These are phyloP conservation scores for Tapirus indicus DNA, from an alignment of 2,797 vertebrate genomes.

Conservation along the genomic window DNA sequence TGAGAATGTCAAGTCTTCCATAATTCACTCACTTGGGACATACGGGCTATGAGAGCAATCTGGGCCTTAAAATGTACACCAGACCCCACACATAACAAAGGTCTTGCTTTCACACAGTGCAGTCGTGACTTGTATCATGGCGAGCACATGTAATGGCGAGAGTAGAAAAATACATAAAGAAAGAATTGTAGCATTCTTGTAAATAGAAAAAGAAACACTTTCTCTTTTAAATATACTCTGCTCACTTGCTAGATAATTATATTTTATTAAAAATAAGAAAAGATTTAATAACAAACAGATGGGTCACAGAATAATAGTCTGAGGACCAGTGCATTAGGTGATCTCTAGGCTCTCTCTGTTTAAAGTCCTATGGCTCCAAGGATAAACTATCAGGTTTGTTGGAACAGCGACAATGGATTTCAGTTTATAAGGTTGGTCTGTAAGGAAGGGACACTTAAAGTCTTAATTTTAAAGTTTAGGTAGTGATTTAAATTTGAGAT, in stretches of 20 bases:
- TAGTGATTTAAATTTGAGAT: background rate
- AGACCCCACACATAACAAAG: background rate
- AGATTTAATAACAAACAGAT: background rate
- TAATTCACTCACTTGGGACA: constrained; percentile 2
- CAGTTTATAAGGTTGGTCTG: background rate
- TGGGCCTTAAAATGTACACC: background rate
- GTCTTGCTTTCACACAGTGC: background rate
- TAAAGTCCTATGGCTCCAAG: background rate
- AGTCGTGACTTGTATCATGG: background rate
- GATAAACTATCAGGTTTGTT: background rate
- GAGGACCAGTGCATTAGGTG: background rate
- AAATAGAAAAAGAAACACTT: background rate
- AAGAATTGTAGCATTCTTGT: background rate
- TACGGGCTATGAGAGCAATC: background rate
- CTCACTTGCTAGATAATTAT: background rate
- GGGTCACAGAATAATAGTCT: background rate
- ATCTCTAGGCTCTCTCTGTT: background rate
- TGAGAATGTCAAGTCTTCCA: background rate
- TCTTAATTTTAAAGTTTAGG: constrained; percentile 9
- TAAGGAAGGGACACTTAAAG: background rate
- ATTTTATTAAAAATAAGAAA: background rate
- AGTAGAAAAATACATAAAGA: background rate
- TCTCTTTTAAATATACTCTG: constrained; percentile 28
- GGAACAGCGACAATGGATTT: background rate
- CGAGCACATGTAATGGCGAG: background rate